A percentile compares a stretch with the other conserved stretches of the same genome.
phyloP scores from a whole-genome alignment of 2,888 invertebrate species.

The Melanchra persicariae region DNA sequence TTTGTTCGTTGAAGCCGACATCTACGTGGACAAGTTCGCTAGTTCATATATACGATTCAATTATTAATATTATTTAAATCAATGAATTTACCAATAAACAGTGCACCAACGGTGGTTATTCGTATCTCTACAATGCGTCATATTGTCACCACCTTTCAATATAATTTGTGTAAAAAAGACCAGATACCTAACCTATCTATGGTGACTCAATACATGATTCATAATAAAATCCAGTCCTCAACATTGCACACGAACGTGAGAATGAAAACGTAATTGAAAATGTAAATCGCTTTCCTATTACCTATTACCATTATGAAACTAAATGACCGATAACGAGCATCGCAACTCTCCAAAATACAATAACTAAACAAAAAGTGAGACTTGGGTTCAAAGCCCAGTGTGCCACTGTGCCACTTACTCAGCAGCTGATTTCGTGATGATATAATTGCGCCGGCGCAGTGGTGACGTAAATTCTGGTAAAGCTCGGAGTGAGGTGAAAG shows the following conservation, averaged over 20 bases:
- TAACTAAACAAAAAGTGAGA: slow-evolving; percentile 69
- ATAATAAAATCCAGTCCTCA: slow-evolving; percentile 9
- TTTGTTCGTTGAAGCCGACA: too few species aligned
- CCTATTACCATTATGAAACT: slow-evolving; percentile 58
- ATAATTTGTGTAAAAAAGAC: too few species aligned
- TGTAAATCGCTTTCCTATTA: slow-evolving; percentile 66
- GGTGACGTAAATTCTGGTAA: slow-evolving; percentile 85
- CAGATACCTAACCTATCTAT: too few species aligned
- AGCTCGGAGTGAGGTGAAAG: slow-evolving; percentile 82
- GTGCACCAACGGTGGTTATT: too few species aligned
- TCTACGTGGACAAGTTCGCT: too few species aligned
- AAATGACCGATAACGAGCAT: slow-evolving; percentile 68
- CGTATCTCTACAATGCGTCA: too few species aligned
- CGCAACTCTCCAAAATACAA: slow-evolving; percentile 67
- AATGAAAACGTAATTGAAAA: slow-evolving; percentile 52
- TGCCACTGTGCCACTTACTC: slow-evolving; percentile 78
- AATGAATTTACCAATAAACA: too few species aligned
- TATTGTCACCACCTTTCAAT: too few species aligned
- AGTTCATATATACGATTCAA: too few species aligned
- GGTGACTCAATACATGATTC: slow-evolving; percentile 1
- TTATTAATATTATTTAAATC: too few species aligned
- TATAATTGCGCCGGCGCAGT: slow-evolving; percentile 80
- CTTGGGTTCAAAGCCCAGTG: slow-evolving; percentile 69
- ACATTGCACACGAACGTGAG: slow-evolving; percentile 14
- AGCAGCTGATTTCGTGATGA: slow-evolving; percentile 85